These are phyloP conservation scores for Zelleria hepariella DNA, from an alignment of 2,888 invertebrate species.

Conservation along the genomic window DNA sequence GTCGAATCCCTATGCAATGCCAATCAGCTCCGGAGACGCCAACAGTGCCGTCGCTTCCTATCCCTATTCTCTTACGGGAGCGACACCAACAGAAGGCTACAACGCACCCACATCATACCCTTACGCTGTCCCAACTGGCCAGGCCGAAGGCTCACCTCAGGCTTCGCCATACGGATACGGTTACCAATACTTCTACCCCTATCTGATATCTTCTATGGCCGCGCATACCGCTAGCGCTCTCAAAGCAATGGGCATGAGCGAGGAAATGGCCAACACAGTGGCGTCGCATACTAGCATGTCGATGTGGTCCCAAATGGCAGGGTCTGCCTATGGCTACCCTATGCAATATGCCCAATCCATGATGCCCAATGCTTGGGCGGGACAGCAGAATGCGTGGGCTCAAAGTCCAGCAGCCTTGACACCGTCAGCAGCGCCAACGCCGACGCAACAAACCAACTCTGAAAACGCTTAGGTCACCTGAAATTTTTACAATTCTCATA, in stretches of 20 bases:
- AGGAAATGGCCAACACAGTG: slow-evolving; percentile 24
- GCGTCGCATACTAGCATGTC: slow-evolving; percentile 15
- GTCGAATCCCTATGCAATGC: background rate
- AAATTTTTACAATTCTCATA: background rate
- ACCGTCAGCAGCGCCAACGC: slow-evolving; percentile 15
- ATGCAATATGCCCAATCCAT: slow-evolving; percentile 53
- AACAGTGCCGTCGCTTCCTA: background rate
- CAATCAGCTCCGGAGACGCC: background rate
- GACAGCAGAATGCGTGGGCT: slow-evolving; percentile 45
- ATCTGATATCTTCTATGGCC: slow-evolving; percentile 45
- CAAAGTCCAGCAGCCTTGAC: slow-evolving; percentile 22
- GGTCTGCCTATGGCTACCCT: slow-evolving; percentile 41
- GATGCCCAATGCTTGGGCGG: slow-evolving; percentile 30
- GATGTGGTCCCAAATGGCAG: slow-evolving; percentile 25
- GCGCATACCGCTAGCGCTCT: slow-evolving; percentile 29
- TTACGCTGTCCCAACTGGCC: background rate
- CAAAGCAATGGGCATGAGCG: slow-evolving; percentile 36
- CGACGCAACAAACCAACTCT: background rate
- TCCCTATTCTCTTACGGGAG: background rate
- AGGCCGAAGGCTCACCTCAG: background rate
- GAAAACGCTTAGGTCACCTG: background rate
- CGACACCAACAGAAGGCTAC: background rate
- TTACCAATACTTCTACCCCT: slow-evolving; percentile 49
- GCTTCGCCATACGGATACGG: slow-evolving; percentile 24
- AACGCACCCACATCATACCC: background rate